Conservation (phyloP, 2,113 vertebrate species). For the Galbula dea region DNA sequence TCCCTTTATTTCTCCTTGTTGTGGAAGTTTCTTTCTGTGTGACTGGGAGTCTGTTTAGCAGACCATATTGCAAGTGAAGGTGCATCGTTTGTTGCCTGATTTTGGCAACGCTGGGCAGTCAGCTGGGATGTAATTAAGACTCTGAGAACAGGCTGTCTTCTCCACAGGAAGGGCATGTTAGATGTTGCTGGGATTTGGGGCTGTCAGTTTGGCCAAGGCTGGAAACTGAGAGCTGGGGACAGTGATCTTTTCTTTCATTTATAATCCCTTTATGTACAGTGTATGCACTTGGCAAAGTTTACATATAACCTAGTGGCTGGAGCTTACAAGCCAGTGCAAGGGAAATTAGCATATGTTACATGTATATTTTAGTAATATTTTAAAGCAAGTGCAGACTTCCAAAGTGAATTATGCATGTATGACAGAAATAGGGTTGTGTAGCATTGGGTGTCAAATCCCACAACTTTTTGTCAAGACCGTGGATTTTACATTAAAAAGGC, state of each 20-base stretch:
- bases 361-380: constrained; percentile 96
- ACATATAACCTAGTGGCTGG: constrained; percentile 78
- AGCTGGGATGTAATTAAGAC: constrained; percentile 95
- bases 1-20: constrained; percentile 71
- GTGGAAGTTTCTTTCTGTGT: constrained; percentile 75
- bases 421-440: constrained; percentile 86
- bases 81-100: constrained; percentile 84
- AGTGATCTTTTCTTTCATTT: constrained; percentile 91
- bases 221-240: constrained; percentile 83
- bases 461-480: constrained; percentile 87
- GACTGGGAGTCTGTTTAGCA: constrained; percentile 77
- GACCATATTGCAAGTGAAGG: constrained; percentile 89
- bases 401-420: constrained; percentile 94
- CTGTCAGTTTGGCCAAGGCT: constrained; percentile 83
- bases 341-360: constrained; percentile 93
- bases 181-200: constrained; percentile 92
- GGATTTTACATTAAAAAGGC: constrained; percentile 89
- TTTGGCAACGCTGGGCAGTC: constrained; percentile 84
- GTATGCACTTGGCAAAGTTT: constrained; percentile 82
- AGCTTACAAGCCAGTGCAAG: constrained; percentile 73
- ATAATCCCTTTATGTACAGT: constrained; percentile 90
- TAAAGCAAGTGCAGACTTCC: constrained; percentile 84
- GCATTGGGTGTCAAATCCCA: constrained; percentile 86
- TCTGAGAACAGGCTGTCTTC: constrained; percentile 94
- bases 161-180: constrained; percentile 92